Percentiles rank a stretch among this genome's conserved stretches.
These are phyloP conservation scores for Coregonus suidteri DNA, from an alignment of 2,797 vertebrate genomes.

Conservation along the genomic window DNA sequence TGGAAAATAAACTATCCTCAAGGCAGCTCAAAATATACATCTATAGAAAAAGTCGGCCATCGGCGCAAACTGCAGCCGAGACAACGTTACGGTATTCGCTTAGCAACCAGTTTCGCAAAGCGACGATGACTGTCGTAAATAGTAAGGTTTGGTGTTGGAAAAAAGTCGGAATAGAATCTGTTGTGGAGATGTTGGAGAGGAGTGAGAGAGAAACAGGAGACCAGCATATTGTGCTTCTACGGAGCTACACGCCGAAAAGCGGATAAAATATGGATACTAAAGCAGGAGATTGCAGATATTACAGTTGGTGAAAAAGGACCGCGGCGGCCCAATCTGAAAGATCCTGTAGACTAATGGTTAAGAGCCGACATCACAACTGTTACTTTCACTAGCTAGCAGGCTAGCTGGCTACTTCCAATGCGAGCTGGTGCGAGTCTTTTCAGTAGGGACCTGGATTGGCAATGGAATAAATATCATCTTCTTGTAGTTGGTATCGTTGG, in stretches of 20 bases:
- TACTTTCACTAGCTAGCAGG: constrained; percentile 76
- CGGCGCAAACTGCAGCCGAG: constrained; percentile 48
- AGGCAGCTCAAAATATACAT: background rate
- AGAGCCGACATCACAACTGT: constrained; percentile 71
- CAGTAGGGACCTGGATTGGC: constrained; percentile 42
- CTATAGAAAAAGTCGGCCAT: constrained; percentile 38
- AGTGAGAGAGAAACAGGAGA: constrained; percentile 52
- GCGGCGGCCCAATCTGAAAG: constrained; percentile 46
- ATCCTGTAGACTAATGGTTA: constrained; percentile 70
- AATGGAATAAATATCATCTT: constrained; percentile 28
- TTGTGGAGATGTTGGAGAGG: constrained; percentile 70
- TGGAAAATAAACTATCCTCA: background rate
- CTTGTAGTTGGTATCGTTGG: constrained; percentile 9
- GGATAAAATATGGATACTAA: constrained; percentile 46
- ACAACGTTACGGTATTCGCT: constrained; percentile 61
- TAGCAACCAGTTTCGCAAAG: constrained; percentile 75
- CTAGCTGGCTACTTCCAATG: constrained; percentile 66
- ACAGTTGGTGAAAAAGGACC: constrained; percentile 50
- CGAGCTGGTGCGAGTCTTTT: constrained; percentile 27
- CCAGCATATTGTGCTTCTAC: constrained; percentile 33
- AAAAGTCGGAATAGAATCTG: constrained; percentile 71
- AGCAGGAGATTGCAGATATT: constrained; percentile 14
- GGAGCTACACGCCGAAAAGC: constrained; percentile 31
- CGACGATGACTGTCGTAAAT: constrained; percentile 68
- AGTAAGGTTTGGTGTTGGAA: constrained; percentile 68